These are phyloP conservation scores for Xylophagus ater DNA, from an alignment of 2,888 invertebrate genomes.

Conservation along the genomic window DNA sequence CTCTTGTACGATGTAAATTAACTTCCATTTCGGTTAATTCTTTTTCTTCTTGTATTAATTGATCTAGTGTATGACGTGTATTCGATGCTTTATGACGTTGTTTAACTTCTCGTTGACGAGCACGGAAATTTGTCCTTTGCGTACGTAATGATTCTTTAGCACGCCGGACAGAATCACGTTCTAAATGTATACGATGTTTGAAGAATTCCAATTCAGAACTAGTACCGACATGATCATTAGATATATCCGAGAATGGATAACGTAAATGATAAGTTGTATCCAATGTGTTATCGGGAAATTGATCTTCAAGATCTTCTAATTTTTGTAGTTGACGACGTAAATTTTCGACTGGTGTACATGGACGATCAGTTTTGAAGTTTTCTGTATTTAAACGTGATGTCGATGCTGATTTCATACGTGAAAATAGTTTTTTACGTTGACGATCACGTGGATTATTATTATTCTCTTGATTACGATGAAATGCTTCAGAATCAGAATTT, in stretches of 20 bases:
- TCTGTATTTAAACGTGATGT: constrained; percentile 54
- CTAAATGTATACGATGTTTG: constrained; percentile 67
- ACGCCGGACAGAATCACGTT: constrained; percentile 69
- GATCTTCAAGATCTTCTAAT: constrained; percentile 70
- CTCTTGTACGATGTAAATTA: constrained; percentile 67
- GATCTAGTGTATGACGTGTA: constrained; percentile 31
- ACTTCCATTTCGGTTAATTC: constrained; percentile 76
- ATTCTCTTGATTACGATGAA: constrained; percentile 40
- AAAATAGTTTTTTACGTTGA: constrained; percentile 54
- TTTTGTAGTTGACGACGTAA: constrained; percentile 69
- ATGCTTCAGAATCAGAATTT: constrained; percentile 35
- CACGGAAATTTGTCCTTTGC: constrained; percentile 55
- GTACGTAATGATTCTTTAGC: constrained; percentile 65
- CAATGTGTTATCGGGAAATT: constrained; percentile 57
- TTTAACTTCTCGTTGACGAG: constrained; percentile 48
- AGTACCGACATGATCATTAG: constrained; percentile 35
- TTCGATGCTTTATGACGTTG: constrained; percentile 35
- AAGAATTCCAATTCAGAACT: constrained; percentile 71
- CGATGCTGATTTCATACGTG: constrained; percentile 57
- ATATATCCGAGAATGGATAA: constrained; percentile 67
- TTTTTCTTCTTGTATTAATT: constrained; percentile 57
- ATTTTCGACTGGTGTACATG: constrained; percentile 66
- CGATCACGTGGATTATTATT: constrained; percentile 43
- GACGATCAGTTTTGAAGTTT: constrained; percentile 36
- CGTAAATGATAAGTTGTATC: constrained; percentile 68